Evolutionary conservation across 2,888 invertebrate species (phyloP), one percentile per base, ranked within the genome.

Genomic region (Epinotia nisella): DNA sequence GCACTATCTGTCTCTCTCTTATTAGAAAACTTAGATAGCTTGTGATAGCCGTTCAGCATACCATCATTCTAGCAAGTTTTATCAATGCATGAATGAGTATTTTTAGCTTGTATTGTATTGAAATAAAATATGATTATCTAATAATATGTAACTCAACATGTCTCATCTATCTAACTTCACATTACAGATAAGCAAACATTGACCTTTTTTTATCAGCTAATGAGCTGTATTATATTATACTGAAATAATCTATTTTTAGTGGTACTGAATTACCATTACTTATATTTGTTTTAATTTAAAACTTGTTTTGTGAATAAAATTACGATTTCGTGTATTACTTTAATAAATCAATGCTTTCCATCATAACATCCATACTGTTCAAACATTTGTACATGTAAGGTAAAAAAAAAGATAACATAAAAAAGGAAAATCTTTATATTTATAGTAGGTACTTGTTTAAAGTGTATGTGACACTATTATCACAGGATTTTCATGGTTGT

Each of bases 381-480:
- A 51, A 62, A 17, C 41, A 10, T 49, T 49, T 49, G 62, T 49
- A 29, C 62, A 62, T 49, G 62, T 49, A 17, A 29, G 51, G 60
- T 51, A 60, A 45, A 85, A 84, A n/a, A 84, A 78, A 87, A 87
- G 85, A 83, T 82, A 79, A 76, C 75, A 79, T 71, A 77, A 84
- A 85, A 85, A 83, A 87, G 87, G 84, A 80, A 83, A 87, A 89
- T 88, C 84, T 80, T 88, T 91, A 88, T 90, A 90, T 88, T 90
- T 79, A 78, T 74, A 74, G 80, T 77, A 81, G 74, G 71, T 74
- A 75, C 60, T 74, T 72, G 82, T 90, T 91, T 91, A 86, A 89
- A 91, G 90, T 90, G 90, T 85, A 85, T 86, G 90, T 89, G 88
- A 92, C 91, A 92, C 92, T 89, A 82, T 83, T 92, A 92, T 92